These are phyloP conservation scores for Triops cancriformis DNA, from an alignment of 1,140 invertebrate species.

Conservation along the genomic window DNA sequence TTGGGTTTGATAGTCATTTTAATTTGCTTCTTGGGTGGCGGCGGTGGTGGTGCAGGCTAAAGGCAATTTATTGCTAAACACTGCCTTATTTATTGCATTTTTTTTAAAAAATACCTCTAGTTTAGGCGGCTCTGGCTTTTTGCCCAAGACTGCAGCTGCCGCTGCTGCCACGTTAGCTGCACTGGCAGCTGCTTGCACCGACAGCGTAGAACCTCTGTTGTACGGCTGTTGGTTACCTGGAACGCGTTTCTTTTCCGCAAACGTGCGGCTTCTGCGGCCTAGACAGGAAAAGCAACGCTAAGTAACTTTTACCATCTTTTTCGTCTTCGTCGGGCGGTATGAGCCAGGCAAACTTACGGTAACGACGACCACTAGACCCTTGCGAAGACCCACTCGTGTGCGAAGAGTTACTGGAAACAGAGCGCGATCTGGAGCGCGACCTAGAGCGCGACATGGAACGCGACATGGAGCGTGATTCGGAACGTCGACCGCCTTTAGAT, in stretches of 20 bases:
- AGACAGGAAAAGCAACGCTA: not conserved
- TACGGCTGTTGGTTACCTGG: not conserved
- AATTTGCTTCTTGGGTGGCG: conserved; percentile 54
- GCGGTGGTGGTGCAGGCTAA: not conserved
- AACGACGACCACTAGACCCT: not conserved
- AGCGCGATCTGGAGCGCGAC: conserved; percentile 19
- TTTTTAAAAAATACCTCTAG: not conserved
- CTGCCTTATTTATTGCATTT: not conserved
- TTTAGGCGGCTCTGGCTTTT: not conserved
- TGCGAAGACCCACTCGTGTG: not conserved
- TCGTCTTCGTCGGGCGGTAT: not conserved
- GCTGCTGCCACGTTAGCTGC: conserved; percentile 15
- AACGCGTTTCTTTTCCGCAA: not conserved
- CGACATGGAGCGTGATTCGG: conserved; percentile 16
- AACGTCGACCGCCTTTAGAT: conserved; percentile 19
- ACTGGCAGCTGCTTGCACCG: not conserved
- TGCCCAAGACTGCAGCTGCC: conserved; percentile 5
- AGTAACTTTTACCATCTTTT: not conserved
- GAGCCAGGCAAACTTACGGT: not conserved
- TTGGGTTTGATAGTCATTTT: conserved; percentile 55
- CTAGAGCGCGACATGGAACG: conserved; percentile 17
- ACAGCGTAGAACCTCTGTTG: not conserved
- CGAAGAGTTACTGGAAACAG: conserved; percentile 18
- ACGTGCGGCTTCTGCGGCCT: not conserved
- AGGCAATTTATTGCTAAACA: not conserved